Conservation (phyloP, 2,888 invertebrate genomes). For the Dryobota labecula region DNA sequence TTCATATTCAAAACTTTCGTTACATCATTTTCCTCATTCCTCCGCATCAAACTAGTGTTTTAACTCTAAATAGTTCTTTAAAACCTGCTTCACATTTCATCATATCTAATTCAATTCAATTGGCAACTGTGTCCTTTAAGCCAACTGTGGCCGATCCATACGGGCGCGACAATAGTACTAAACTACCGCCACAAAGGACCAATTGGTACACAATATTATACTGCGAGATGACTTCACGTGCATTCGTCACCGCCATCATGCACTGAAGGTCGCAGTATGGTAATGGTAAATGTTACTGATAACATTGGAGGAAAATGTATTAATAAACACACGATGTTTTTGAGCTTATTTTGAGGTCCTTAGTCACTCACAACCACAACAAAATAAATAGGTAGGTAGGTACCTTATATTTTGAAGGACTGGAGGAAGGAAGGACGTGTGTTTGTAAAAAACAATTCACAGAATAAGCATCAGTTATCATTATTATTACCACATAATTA, state of each 20-base stretch:
- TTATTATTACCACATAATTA: background rate
- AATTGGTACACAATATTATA: conserved; percentile 58
- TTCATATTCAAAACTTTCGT: background rate
- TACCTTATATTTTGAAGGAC: background rate
- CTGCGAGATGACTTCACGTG: conserved; percentile 51
- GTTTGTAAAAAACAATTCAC: background rate
- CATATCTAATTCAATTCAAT: conserved; percentile 11
- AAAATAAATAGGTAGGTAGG: background rate
- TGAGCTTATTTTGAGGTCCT: conserved; percentile 24
- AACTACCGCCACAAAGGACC: conserved; percentile 56
- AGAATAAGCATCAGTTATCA: background rate
- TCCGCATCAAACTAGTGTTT: background rate
- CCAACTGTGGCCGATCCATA: background rate
- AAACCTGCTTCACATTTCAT: conserved; percentile 15
- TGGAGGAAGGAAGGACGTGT: background rate
- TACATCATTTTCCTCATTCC: background rate
- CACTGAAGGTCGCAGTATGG: conserved; percentile 51
- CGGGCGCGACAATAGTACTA: conserved; percentile 45
- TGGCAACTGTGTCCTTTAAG: conserved; percentile 30
- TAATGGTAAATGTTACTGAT: conserved; percentile 39
- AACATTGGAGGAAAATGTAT: conserved; percentile 38
- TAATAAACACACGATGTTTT: too few relatives aligned
- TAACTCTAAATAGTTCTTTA: background rate
- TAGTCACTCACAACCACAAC: conserved; percentile 21
- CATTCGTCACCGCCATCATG: conserved; percentile 59